Evolutionary conservation across 2,797 vertebrate species (phyloP), one percentile per base, ranked within the genome.

Genomic region (Lepus oiostolus): DNA sequence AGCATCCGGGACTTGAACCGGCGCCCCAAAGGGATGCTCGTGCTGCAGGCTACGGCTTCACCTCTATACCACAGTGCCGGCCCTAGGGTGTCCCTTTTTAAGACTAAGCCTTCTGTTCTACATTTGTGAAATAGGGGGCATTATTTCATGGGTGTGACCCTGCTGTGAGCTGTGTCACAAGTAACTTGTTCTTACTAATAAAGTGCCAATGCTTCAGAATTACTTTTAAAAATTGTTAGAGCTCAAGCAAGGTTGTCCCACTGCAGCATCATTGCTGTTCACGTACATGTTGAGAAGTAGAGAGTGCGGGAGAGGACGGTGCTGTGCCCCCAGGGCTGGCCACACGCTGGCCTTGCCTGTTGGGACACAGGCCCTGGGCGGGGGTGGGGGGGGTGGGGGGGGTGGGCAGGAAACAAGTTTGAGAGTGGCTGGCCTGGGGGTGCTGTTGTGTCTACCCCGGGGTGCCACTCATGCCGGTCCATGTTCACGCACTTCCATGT

Each of bases 101-200:
- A 62, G 68, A 28, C 30, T 35, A 26, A 70, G 22, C 52, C 42
- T 47, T 54, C 0, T 1, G 26, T n/a, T 65, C 74, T 65, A 22
- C 26, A 24, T 58, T 22, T 88, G 74, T 70, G 2, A 42, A 30
- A 30, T 19, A 60, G 75, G 7, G 8, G 21, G 35, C 54, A 19
- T 62, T 60, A 4, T 0, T 2, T 47, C 42, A 47, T 47, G 42
- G 42, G 42, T 47, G 42, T 47, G 42, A 47, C 42, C 42, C 42
- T 2, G 42, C 4, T 12, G 21, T 72, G 65, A 32, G 32, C n/a
- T 58, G 58, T 70, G 75, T 75, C 30, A 38, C 63, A 71, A 30
- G 35, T 22, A 82, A 85, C 74, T 79, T 58, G 13, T 91, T 83
- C 58, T 80, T 65, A 72, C 32, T 87, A 76, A 74, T 70, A 70